Percentiles rank a stretch among this genome's conserved stretches.
Evolutionary conservation across 2,797 vertebrate genomes (phyloP).

Genomic region (Scleropages formosus): DNA sequence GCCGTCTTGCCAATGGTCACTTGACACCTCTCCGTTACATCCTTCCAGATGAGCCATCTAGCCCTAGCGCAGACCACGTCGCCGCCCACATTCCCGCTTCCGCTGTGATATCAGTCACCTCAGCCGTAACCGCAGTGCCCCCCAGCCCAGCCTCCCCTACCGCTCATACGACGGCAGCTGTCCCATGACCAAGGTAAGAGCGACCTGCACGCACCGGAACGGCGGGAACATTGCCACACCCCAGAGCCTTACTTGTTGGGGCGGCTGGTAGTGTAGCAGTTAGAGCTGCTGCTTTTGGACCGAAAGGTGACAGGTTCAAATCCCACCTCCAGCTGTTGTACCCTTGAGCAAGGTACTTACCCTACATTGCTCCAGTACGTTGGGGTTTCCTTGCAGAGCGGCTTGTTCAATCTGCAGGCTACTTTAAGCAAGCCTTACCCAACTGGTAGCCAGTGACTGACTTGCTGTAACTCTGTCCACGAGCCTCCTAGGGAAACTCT

Average conservation of each 20-base stretch:
- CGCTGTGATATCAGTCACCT: slow-evolving; percentile 86
- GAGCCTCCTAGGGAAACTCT: background rate
- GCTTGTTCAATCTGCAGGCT: too few species aligned
- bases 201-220: background rate
- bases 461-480: too few species aligned
- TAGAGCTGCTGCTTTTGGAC: too few species aligned
- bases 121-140: slow-evolving; percentile 72
- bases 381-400: too few species aligned
- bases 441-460: too few species aligned
- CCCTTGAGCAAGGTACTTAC: too few species aligned
- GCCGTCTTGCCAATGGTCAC: too few species aligned
- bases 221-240: background rate
- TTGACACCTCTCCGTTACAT: slow-evolving; percentile 36
- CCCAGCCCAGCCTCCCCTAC: slow-evolving; percentile 79
- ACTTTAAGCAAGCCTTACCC: too few species aligned
- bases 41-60: slow-evolving; percentile 87
- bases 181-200: slow-evolving; percentile 93
- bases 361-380: too few species aligned
- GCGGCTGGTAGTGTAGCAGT: too few species aligned
- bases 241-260: background rate
- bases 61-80: slow-evolving; percentile 90
- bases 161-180: slow-evolving; percentile 87
- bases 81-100: slow-evolving; percentile 88
- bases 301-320: too few species aligned
- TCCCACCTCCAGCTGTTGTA: too few species aligned